A percentile compares a stretch with the other conserved stretches of the same genome.
Evolutionary conservation across 1,140 invertebrate species (phyloP).

Genomic region (Drosophila nannoptera): DNA sequence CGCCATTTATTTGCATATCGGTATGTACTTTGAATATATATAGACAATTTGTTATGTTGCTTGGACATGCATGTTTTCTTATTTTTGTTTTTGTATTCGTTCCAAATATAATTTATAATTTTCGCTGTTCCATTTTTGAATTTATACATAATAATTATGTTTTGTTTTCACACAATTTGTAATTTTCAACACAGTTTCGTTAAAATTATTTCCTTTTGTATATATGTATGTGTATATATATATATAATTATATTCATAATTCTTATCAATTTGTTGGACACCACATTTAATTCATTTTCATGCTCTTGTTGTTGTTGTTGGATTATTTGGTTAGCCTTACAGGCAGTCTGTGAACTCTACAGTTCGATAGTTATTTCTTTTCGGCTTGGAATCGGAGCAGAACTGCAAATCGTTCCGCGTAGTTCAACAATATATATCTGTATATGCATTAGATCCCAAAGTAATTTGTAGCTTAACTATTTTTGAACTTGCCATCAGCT

Average conservation of each 20-base stretch:
- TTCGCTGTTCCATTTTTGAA: slow-evolving; percentile 20
- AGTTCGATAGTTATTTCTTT: neutral
- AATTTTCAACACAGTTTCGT: slow-evolving; percentile 72
- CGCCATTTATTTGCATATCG: slow-evolving; percentile 63
- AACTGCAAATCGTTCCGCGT: slow-evolving; percentile 25
- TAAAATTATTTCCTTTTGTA: slow-evolving; percentile 23
- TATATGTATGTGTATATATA: slow-evolving; percentile 24
- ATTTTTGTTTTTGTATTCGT: slow-evolving; percentile 28
- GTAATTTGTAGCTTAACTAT: slow-evolving; percentile 29
- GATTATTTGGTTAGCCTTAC: slow-evolving; percentile 33
- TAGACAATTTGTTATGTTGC: slow-evolving; percentile 45
- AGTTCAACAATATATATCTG: slow-evolving; percentile 19
- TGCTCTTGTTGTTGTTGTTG: slow-evolving; percentile 10
- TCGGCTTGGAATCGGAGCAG: slow-evolving; percentile 27
- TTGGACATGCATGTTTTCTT: slow-evolving; percentile 34
- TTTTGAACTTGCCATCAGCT: neutral
- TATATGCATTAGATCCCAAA: slow-evolving; percentile 28
- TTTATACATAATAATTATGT: slow-evolving; percentile 71
- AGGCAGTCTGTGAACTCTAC: slow-evolving; percentile 10
- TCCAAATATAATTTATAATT: slow-evolving; percentile 21
- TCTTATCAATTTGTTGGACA: slow-evolving; percentile 42
- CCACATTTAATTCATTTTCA: slow-evolving; percentile 10
- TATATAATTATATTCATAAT: slow-evolving; percentile 25
- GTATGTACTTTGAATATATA: slow-evolving; percentile 60
- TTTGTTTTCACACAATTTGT: slow-evolving; percentile 56